phyloP scores from a whole-genome alignment of 2,888 invertebrate species.

The Acanthosepion pharaonis region DNA sequence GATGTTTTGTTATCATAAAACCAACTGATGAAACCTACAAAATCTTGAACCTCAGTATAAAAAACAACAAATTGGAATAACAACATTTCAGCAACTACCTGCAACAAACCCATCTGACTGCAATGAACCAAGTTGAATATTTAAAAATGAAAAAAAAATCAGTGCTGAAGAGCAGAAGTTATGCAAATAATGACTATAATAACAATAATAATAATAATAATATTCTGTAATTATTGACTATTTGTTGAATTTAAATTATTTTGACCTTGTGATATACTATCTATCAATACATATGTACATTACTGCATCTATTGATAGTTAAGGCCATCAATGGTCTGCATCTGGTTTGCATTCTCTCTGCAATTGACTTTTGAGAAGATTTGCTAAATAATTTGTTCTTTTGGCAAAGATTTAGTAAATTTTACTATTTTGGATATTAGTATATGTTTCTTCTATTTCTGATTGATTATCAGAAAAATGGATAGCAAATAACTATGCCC shows the following conservation, averaged over 20 bases:
- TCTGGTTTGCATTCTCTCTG: background rate
- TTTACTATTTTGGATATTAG: conserved; percentile 21
- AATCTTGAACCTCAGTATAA: background rate
- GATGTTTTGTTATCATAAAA: conserved; percentile 9
- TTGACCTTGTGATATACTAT: conserved; percentile 11
- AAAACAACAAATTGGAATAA: background rate
- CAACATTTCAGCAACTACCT: background rate
- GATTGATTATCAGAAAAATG: background rate
- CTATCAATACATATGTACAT: conserved; percentile 33
- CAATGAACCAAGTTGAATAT: background rate
- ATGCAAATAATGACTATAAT: background rate
- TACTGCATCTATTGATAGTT: background rate
- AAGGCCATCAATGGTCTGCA: background rate
- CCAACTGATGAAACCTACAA: background rate
- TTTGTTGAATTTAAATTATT: conserved; percentile 33
- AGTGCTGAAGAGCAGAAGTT: conserved; percentile 14
- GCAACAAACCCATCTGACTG: conserved; percentile 17
- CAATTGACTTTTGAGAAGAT: conserved; percentile 20
- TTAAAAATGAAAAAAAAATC: background rate
- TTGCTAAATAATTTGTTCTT: conserved; percentile 33
- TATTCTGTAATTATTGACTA: background rate
- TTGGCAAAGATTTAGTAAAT: conserved; percentile 33
- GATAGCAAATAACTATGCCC: conserved; percentile 33
- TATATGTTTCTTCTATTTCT: conserved; percentile 21
- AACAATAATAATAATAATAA: background rate